A percentile compares a stretch with the other conserved stretches of the same genome.
Evolutionary conservation across 2,113 vertebrate genomes (phyloP).

Genomic region (Coreoperca whiteheadi): DNA sequence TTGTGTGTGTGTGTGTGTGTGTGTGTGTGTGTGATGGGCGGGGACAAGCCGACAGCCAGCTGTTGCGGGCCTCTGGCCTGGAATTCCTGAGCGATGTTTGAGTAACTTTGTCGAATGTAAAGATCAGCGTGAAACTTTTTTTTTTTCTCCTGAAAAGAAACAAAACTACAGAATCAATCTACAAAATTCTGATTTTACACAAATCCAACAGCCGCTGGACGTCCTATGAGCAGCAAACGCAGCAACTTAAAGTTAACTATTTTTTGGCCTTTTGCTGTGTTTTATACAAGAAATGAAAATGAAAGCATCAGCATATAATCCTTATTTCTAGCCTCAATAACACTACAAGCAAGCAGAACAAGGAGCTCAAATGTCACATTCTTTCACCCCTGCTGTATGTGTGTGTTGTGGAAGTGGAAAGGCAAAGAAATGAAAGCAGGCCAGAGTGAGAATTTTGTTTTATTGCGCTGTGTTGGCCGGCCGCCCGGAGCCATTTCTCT

Average conservation of each 20-base stretch:
- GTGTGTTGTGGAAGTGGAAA: slow-evolving; percentile 33
- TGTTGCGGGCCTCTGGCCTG: slow-evolving; percentile 63
- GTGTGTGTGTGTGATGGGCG: slow-evolving; percentile 47
- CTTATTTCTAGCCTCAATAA: background rate
- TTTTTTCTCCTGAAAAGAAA: background rate
- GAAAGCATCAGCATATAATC: slow-evolving; percentile 21
- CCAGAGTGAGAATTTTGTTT: slow-evolving; percentile 63
- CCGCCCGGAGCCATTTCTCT: slow-evolving; percentile 67
- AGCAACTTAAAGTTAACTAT: background rate
- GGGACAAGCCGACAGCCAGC: slow-evolving; percentile 64
- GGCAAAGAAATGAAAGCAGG: slow-evolving; percentile 52
- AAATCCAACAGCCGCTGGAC: background rate
- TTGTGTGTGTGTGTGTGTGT: slow-evolving; percentile 33
- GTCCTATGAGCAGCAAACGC: background rate
- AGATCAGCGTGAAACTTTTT: background rate
- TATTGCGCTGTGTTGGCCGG: slow-evolving; percentile 67
- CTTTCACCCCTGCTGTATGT: slow-evolving; percentile 12
- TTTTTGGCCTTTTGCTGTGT: background rate
- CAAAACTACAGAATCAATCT: background rate
- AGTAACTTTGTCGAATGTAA: slow-evolving; percentile 25
- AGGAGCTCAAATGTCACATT: slow-evolving; percentile 51
- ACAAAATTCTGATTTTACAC: background rate
- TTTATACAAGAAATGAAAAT: slow-evolving; percentile 5
- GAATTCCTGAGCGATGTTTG: slow-evolving; percentile 66
- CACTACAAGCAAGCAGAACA: slow-evolving; percentile 18